Evolutionary conservation across 2,888 invertebrate species (phyloP).

Genomic region (Drosophila mettleri): DNA sequence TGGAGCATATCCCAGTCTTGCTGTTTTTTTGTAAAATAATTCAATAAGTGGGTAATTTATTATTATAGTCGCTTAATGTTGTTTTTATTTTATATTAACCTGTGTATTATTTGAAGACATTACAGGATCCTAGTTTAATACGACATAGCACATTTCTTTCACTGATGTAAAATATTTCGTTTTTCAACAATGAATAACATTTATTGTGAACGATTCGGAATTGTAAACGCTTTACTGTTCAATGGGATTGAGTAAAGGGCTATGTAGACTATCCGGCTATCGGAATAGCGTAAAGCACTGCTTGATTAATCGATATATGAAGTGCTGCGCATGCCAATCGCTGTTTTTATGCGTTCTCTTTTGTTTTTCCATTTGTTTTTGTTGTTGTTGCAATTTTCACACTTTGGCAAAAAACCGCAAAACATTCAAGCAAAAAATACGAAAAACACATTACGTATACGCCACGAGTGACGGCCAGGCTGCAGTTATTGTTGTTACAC

Average conservation of each 20-base stretch:
- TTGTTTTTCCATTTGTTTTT: not conserved
- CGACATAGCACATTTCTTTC: not conserved
- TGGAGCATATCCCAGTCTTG: too few relatives aligned
- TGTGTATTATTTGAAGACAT: not conserved
- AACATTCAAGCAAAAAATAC: constrained; percentile 37
- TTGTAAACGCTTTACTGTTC: not conserved
- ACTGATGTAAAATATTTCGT: not conserved
- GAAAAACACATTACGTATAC: constrained; percentile 60
- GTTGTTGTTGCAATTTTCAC: constrained; percentile 43
- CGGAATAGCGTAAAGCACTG: constrained; percentile 23
- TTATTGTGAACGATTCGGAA: not conserved
- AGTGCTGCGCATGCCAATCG: constrained; percentile 30
- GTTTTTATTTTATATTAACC: too few relatives aligned
- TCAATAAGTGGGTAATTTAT: too few relatives aligned
- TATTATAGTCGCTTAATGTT: too few relatives aligned
- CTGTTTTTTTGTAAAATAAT: too few relatives aligned
- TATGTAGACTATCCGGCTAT: constrained; percentile 6
- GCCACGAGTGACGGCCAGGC: constrained; percentile 39
- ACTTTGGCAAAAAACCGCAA: constrained; percentile 50
- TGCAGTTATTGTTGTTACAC: constrained; percentile 27
- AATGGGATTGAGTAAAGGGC: constrained; percentile 2
- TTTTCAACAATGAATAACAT: not conserved
- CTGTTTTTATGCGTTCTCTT: constrained; percentile 7
- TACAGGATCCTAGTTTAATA: not conserved
- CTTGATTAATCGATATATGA: constrained; percentile 44